Evolutionary conservation across 2,888 invertebrate species (phyloP).

Genomic region (Elysia crispata): DNA sequence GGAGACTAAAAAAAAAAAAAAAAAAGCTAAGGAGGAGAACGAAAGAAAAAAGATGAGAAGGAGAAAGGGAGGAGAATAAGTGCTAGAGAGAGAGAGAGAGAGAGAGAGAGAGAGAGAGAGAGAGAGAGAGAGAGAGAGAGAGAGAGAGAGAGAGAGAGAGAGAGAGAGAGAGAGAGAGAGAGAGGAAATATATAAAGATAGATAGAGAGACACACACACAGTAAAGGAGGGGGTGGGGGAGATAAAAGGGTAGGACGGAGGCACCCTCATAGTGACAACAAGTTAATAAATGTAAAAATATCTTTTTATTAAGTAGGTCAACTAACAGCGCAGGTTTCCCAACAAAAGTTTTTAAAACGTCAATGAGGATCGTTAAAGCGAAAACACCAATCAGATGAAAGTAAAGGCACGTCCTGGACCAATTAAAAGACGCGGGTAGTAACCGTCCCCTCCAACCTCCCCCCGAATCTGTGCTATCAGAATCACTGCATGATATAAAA

Average conservation of each 20-base stretch:
- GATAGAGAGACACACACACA: constrained; percentile 3
- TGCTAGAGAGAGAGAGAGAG: constrained; percentile 15
- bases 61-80: neutral
- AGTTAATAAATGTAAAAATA: no score
- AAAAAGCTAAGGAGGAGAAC: no score
- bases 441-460: no score
- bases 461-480: no score
- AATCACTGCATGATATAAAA: no score
- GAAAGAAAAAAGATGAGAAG: neutral
- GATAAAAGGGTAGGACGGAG: neutral
- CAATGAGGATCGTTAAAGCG: neutral
- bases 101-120: constrained; percentile 14
- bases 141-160: neutral
- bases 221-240: neutral
- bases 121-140: constrained; percentile 28
- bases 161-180: constrained; percentile 11
- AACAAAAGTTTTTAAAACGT: neutral
- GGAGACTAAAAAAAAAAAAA: neutral
- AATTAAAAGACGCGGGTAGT: no score
- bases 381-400: no score
- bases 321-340: neutral
- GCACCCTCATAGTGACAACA: neutral
- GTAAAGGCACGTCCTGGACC: no score
- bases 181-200: neutral
- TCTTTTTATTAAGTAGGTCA: neutral